These are phyloP conservation scores for Spermophilus dauricus DNA, from an alignment of 2,113 vertebrate species.

Conservation along the genomic window DNA sequence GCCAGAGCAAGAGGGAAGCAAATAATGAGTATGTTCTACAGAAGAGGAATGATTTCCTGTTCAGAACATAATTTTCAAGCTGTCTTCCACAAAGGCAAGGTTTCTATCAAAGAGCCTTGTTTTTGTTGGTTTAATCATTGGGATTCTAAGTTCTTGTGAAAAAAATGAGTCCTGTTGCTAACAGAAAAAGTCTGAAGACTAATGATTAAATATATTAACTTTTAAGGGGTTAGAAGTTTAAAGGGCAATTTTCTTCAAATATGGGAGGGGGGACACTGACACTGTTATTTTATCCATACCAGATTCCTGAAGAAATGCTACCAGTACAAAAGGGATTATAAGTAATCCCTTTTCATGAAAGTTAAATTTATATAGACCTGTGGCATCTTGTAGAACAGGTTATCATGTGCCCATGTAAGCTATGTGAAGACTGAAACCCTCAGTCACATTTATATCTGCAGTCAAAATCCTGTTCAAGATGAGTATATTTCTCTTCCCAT, in stretches of 20 bases:
- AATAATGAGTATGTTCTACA: background rate
- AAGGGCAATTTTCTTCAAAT: constrained; percentile 38
- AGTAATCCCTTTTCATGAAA: background rate
- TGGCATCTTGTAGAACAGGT: background rate
- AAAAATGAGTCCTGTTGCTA: background rate
- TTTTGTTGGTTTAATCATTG: constrained; percentile 9
- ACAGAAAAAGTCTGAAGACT: background rate
- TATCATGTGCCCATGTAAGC: background rate
- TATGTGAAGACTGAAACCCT: background rate
- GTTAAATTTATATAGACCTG: background rate
- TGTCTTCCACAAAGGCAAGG: background rate
- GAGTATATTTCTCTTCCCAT: background rate
- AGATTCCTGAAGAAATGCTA: background rate
- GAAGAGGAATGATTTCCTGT: background rate
- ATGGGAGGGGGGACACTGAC: background rate
- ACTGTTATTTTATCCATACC: background rate
- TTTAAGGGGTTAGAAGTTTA: background rate
- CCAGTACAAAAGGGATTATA: background rate
- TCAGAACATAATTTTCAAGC: constrained; percentile 21
- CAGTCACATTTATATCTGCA: constrained; percentile 3
- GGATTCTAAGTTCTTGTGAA: background rate
- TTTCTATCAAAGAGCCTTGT: background rate
- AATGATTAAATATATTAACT: background rate
- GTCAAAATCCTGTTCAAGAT: background rate
- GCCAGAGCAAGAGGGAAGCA: background rate